phyloP scores from a whole-genome alignment of 1,140 invertebrate species.

The Steinernema feltiae region DNA sequence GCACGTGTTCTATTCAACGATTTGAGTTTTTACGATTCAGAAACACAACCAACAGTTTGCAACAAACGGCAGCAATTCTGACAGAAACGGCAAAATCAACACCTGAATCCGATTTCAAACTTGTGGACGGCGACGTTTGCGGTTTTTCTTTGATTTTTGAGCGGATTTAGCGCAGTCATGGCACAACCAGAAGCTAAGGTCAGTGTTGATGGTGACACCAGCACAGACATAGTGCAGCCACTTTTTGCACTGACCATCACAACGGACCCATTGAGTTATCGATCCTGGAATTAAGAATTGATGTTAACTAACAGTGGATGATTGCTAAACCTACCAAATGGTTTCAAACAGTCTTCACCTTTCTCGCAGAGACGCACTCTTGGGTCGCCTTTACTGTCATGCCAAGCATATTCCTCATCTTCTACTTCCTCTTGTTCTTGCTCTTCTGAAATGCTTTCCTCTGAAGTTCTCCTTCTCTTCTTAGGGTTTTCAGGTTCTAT shows the following conservation, averaged over 20 bases:
- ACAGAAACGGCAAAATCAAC: too few relatives aligned
- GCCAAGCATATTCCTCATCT: background rate
- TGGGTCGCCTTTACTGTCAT: background rate
- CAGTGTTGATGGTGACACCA: slow-evolving; percentile 63
- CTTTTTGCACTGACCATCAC: slow-evolving; percentile 82
- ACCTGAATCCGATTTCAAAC: too few relatives aligned
- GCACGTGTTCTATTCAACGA: too few relatives aligned
- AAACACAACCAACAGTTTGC: too few relatives aligned
- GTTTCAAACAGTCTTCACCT: slow-evolving; percentile 65
- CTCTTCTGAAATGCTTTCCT: too few relatives aligned
- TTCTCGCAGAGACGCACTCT: too few relatives aligned
- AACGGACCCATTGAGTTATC: slow-evolving; percentile 87
- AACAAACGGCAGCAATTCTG: too few relatives aligned
- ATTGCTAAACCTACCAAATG: slow-evolving; percentile 34
- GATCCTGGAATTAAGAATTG: slow-evolving; percentile 61
- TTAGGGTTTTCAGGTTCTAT: too few relatives aligned
- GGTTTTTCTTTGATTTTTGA: too few relatives aligned
- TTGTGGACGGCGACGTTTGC: too few relatives aligned
- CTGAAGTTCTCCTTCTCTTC: too few relatives aligned
- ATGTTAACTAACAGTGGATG: background rate
- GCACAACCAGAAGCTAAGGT: background rate
- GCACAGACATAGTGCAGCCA: slow-evolving; percentile 95
- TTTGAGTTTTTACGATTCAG: too few relatives aligned
- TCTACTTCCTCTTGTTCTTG: background rate
- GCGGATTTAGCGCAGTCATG: background rate